phyloP scores from a whole-genome alignment of 2,888 invertebrate genomes.

The Kuschelorhynchus macadamiae region DNA sequence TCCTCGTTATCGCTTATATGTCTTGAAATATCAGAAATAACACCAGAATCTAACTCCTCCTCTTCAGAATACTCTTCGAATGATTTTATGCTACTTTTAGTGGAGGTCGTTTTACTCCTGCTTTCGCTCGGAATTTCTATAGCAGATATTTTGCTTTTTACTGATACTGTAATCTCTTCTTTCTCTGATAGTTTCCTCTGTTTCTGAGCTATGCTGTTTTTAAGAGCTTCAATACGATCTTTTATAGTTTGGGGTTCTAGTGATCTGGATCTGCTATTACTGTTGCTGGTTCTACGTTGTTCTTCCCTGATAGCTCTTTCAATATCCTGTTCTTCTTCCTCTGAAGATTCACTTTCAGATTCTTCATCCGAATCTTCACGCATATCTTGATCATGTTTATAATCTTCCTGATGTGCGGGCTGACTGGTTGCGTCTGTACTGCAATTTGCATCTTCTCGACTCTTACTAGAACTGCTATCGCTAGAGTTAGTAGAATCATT shows the following conservation, averaged over 20 bases:
- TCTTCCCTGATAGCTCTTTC: neutral
- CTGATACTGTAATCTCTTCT: constrained; percentile 54
- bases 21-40: constrained; percentile 78
- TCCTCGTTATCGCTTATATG: constrained; percentile 79
- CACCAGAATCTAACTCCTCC: constrained; percentile 79
- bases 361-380: constrained; percentile 29
- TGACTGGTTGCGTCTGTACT: constrained; percentile 24
- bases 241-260: constrained; percentile 59
- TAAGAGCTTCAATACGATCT: constrained; percentile 64
- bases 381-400: constrained; percentile 13
- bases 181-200: constrained; percentile 53
- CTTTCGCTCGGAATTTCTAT: constrained; percentile 52
- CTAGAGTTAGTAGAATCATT: constrained; percentile 63
- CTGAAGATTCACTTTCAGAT: constrained; percentile 15
- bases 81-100: constrained; percentile 64
- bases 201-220: constrained; percentile 60
- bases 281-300: constrained; percentile 1
- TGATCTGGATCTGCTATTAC: constrained; percentile 38
- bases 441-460: constrained; percentile 41
- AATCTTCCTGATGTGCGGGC: neutral
- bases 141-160: constrained; percentile 58
- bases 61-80: constrained; percentile 67
- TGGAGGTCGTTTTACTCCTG: constrained; percentile 58
- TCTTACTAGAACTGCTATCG: constrained; percentile 62
- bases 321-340: neutral